Conservation (phyloP, 2,113 vertebrate genomes). For the Thryonomys swinderianus region DNA sequence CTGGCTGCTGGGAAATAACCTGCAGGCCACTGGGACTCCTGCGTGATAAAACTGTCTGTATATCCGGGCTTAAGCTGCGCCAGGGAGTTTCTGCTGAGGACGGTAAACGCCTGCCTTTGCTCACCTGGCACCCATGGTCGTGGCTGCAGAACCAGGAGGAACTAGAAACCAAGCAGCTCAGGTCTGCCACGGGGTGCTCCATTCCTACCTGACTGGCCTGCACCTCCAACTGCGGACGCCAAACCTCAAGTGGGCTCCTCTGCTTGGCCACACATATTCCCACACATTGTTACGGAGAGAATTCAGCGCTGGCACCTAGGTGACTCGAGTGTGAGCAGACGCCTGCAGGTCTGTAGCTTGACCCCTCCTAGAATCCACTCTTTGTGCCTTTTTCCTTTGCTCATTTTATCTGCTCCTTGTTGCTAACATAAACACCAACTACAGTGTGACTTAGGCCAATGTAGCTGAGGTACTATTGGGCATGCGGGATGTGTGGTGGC, state of each 20-base stretch:
- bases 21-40: not conserved
- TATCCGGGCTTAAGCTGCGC: not conserved
- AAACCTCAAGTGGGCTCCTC: not conserved
- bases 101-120: not conserved
- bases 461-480: too few species aligned
- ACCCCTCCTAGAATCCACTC: not conserved
- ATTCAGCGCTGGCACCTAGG: not conserved
- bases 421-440: not conserved
- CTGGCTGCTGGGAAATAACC: not conserved
- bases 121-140: not conserved
- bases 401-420: not conserved
- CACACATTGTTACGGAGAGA: not conserved
- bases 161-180: not conserved
- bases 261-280: not conserved
- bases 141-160: not conserved
- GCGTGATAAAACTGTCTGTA: not conserved
- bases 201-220: not conserved
- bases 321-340: not conserved
- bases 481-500: not conserved
- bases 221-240: not conserved
- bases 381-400: not conserved
- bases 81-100: not conserved
- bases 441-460: not conserved
- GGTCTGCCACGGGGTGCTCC: not conserved
- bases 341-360: not conserved